Evolutionary conservation across 2,888 invertebrate species (phyloP).

Genomic region (Hirtodrosophila trivittata): DNA sequence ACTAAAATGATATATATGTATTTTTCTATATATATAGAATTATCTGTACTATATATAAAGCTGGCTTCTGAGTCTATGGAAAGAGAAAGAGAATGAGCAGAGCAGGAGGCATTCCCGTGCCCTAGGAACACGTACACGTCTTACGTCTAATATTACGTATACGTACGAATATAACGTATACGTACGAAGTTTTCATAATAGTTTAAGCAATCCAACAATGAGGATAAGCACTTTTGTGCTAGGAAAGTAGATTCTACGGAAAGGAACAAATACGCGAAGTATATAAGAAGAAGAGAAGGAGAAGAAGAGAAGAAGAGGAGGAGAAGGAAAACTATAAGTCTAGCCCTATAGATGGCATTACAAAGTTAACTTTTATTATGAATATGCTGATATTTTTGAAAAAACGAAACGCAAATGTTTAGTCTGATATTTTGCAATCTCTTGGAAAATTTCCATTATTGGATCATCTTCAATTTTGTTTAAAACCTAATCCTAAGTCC

Average conservation of each 20-base stretch:
- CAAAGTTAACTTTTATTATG: constrained; percentile 65
- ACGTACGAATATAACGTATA: constrained; percentile 1
- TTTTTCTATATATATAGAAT: constrained; percentile 3
- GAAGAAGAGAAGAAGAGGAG: background rate
- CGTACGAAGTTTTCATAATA: constrained; percentile 30
- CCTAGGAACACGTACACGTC: constrained; percentile 31
- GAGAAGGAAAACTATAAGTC: constrained; percentile 16
- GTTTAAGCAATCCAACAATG: constrained; percentile 44
- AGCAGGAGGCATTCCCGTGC: constrained; percentile 65
- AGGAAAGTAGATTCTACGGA: background rate
- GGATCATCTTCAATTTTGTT: background rate
- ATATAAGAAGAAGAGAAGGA: constrained; percentile 1
- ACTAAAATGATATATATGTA: too few species aligned
- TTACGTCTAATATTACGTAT: constrained; percentile 22
- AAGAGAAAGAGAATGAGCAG: constrained; percentile 9
- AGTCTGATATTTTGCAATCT: constrained; percentile 61
- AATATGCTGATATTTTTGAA: constrained; percentile 56
- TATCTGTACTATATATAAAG: constrained; percentile 6
- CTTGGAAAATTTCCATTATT: constrained; percentile 18
- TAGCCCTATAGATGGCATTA: constrained; percentile 25
- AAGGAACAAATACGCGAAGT: background rate
- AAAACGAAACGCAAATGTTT: constrained; percentile 48
- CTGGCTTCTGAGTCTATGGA: constrained; percentile 16
- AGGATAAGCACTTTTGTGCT: constrained; percentile 48
- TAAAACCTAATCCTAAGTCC: background rate